Evolutionary conservation across 1,140 invertebrate species (phyloP), one percentile per base, ranked within the genome.

Genomic region (Bombus picipes): DNA sequence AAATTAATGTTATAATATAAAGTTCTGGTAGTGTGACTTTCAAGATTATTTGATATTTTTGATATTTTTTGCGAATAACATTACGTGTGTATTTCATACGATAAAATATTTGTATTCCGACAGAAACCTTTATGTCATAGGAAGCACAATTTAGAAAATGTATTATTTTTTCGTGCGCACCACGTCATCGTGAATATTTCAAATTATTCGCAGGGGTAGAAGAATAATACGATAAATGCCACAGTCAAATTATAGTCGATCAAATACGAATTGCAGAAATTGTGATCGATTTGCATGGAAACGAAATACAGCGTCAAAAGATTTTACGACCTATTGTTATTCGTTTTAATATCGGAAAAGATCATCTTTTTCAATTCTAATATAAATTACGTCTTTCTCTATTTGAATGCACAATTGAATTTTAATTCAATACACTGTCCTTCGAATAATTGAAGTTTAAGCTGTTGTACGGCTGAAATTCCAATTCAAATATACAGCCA

Each of bases 381-480:
- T 53, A 53, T 53, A 53, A 53, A 53, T 53, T 2, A 22, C 47
- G 47, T 53, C 18, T 53, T 8, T 53, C 5, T 53, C 6, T 18
- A 2, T 15, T 34, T 34, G 32, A 28, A 13, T n/a, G 12, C 1
- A 18, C 28, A 15, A n/a, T 39, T 15, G 47, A 53, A 53, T 53
- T 53, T 13, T 57, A 57, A 57, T 37, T 75, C 32, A 57, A 75
- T 75, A 25, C 25, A 57, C 3, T 47, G 22, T 57, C 25, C 22
- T 37, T 57, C 18, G 73, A 75, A 57, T 75, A 75, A 43, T 75
- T 75, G 18, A 75, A 75, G 9, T 75, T 37, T 34, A 57, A 37
- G 47, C 73, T 3, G 10, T 10, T 6, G 25, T 32, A 22, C 1
- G 37, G 37, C 22, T 75, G 73, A 75, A 75, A 75, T 75, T 75